Evolutionary conservation across 1,140 invertebrate species (phyloP), one percentile per base, ranked within the genome.

Genomic region (Apis dorsata): DNA sequence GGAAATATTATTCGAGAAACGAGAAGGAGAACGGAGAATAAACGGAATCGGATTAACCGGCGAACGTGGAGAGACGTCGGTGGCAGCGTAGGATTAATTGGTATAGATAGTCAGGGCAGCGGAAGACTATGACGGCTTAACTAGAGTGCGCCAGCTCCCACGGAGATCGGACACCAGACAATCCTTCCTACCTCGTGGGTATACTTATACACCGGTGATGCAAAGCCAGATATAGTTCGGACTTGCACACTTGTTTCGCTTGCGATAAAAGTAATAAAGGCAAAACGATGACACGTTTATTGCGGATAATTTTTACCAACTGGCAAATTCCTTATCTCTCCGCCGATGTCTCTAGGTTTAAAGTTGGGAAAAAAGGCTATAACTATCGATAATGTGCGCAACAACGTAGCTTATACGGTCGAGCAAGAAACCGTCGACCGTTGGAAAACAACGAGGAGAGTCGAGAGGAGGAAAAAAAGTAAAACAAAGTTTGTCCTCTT

Each of bases 101-200:
- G 72, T 63, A 83, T 78, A 84, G 84, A 86, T 86, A 86, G 84
- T 86, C 73, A 68, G 65, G 24, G 68, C 70, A 63, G 69, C 82
- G 82, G 87, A 85, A 85, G 84, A 87, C 80, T 89, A 84, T 80
- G 84, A 72, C 72, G 86, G 89, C 88, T 87, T 83, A 89, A 85
- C 79, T 88, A 85, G 89, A 76, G 85, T 88, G 89, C 73, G 84
- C 77, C 70, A 81, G 80, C 89, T 90, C 89, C 86, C 89, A 90
- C 89, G 89, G 86, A 87, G 89, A 88, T 90, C 86, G 87, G 79
- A 86, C 88, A 85, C 83, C 85, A 86, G 82, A 83, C 84, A 84
- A 87, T 79, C 85, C 86, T 85, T 78, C 74, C 66, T 75, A 62
- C 74, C 34, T 44, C 34, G 4, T 44, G 80, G 79, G 60, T 84